These are phyloP conservation scores for Amiota mariae DNA, from an alignment of 2,888 invertebrate genomes.

Conservation along the genomic window DNA sequence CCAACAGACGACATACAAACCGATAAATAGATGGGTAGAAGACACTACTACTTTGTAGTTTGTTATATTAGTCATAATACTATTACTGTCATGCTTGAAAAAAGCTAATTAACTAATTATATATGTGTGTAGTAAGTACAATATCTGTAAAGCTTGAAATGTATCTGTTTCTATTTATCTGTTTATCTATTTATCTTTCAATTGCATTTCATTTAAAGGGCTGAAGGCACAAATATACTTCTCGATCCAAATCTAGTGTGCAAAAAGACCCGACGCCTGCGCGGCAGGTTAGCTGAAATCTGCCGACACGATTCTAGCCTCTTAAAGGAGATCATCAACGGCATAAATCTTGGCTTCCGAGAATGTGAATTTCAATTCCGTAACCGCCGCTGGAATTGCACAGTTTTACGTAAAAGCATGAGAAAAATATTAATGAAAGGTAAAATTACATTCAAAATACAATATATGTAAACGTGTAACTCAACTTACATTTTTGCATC, in stretches of 20 bases:
- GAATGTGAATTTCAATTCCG: conserved; percentile 93
- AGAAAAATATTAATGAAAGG: conserved; percentile 90
- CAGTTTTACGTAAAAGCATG: conserved; percentile 79
- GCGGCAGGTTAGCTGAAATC: conserved; percentile 85
- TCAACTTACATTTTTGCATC: background rate
- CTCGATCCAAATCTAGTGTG: conserved; percentile 92
- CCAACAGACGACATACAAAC: background rate
- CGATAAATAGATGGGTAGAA: background rate
- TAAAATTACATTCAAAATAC: conserved; percentile 71
- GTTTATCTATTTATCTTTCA: background rate
- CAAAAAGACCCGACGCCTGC: conserved; percentile 85
- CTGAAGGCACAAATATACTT: conserved; percentile 88
- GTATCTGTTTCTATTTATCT: background rate
- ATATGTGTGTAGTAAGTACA: background rate
- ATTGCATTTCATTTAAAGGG: conserved; percentile 75
- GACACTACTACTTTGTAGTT: no score
- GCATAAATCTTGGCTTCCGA: conserved; percentile 86
- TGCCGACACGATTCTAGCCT: conserved; percentile 89
- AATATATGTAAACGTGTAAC: no score
- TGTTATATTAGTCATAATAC: background rate
- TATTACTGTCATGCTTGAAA: no score
- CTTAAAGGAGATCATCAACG: conserved; percentile 87
- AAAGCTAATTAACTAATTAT: background rate
- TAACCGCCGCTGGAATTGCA: conserved; percentile 91
- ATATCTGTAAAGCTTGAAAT: background rate